phyloP scores from a whole-genome alignment of 37 sponge, comb jelly and placozoan genomes.

The Haliclona indistincta region DNA sequence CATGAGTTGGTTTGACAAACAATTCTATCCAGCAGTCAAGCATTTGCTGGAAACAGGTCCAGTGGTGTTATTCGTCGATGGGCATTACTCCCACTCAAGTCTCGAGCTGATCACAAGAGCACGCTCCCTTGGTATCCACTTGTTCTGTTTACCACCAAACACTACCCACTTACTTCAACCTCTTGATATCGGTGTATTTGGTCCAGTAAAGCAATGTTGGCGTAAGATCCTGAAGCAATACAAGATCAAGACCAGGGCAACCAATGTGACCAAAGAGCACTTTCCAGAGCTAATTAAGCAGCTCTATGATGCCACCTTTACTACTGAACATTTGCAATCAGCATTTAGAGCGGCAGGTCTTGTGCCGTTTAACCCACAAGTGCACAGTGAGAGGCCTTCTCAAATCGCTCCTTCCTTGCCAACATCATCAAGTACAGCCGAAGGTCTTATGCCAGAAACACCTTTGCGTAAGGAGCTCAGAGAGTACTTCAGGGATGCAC shows the following conservation, averaged over 20 bases:
- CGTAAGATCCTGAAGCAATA: constrained; percentile 38
- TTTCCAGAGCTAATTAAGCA: too few species aligned
- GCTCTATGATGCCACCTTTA: too few species aligned
- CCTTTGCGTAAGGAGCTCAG: too few species aligned
- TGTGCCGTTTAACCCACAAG: too few species aligned
- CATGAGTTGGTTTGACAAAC: constrained; percentile 41
- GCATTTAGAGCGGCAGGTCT: too few species aligned
- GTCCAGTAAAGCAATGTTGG: constrained; percentile 49
- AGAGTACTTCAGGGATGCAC: too few species aligned
- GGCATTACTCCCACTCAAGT: constrained; percentile 52
- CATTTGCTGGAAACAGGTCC: constrained; percentile 11
- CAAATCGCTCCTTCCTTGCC: too few species aligned
- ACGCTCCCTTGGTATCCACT: constrained; percentile 19
- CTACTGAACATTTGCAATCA: too few species aligned
- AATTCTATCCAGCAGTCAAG: constrained; percentile 44
- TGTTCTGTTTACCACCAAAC: constrained; percentile 62
- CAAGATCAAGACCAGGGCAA: constrained; percentile 33
- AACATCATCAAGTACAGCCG: too few species aligned
- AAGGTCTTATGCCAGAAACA: too few species aligned
- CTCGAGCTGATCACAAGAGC: constrained; percentile 29
- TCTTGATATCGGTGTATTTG: constrained; percentile 55
- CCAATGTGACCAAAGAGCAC: constrained; percentile 37
- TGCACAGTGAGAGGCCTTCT: too few species aligned
- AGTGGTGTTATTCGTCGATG: constrained; percentile 65
- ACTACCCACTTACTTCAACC: constrained; percentile 53